These are phyloP conservation scores for Myrmecobius fasciatus DNA, from an alignment of 2,113 vertebrate species.

Conservation along the genomic window DNA sequence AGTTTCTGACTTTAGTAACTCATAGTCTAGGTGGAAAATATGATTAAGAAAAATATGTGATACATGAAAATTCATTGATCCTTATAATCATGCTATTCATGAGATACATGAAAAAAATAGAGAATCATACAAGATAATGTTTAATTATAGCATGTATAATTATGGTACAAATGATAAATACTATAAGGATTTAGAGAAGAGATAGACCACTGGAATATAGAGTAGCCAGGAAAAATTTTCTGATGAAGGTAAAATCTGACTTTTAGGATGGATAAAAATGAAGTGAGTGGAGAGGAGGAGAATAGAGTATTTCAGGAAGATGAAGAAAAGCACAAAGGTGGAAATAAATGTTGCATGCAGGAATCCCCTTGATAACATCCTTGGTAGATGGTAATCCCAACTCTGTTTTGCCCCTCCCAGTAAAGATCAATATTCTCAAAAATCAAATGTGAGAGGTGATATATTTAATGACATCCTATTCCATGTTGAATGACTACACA, in stretches of 20 bases:
- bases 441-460: background rate
- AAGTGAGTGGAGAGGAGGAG: background rate
- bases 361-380: background rate
- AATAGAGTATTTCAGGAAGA: background rate
- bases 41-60: background rate
- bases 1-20: background rate
- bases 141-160: background rate
- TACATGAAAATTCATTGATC: too few species aligned
- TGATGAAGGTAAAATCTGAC: background rate
- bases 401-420: background rate
- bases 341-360: background rate
- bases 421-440: background rate
- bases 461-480: background rate
- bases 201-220: conserved; percentile 4
- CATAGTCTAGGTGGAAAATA: background rate
- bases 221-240: conserved; percentile 16
- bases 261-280: background rate
- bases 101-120: background rate
- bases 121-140: background rate
- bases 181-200: background rate
- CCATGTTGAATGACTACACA: background rate
- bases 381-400: background rate
- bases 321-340: conserved; percentile 1
- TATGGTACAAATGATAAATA: background rate
- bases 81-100: too few species aligned